These are phyloP conservation scores for Drymodes brunneopygia DNA, from an alignment of 2,113 vertebrate species.

Conservation along the genomic window DNA sequence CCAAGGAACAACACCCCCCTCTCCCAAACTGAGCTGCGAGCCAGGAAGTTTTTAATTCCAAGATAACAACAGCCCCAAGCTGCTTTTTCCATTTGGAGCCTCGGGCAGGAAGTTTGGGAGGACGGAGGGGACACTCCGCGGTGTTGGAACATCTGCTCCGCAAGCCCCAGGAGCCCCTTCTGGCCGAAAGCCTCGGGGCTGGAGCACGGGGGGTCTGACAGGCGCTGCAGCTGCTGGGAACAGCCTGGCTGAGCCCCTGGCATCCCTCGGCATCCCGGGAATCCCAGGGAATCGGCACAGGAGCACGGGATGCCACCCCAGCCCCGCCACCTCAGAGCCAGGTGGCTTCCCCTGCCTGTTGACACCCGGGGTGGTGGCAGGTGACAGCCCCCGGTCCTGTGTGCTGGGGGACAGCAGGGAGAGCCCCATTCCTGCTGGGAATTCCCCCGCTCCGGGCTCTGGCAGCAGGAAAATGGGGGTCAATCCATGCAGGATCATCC, in stretches of 20 bases:
- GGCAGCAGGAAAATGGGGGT: not conserved
- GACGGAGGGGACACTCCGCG: not conserved
- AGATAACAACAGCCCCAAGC: not conserved
- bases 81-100: not conserved
- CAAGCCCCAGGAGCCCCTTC: not conserved
- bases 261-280: accelerated
- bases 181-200: accelerated
- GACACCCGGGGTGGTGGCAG: accelerated
- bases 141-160: not conserved
- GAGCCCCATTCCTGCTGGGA: not conserved
- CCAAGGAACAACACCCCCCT: accelerated
- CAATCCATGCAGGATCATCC: not conserved
- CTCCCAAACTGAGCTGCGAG: not conserved
- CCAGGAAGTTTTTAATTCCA: not conserved
- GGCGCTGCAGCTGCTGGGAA: not conserved
- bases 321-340: not conserved
- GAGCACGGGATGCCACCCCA: accelerated
- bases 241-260: not conserved
- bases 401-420: not conserved
- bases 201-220: not conserved
- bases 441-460: accelerated
- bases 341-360: not conserved
- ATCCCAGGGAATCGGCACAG: not conserved
- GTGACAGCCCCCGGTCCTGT: not conserved
- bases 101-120: not conserved